Evolutionary conservation across 1,140 invertebrate genomes (phyloP).

Genomic region (Venturia canescens): DNA sequence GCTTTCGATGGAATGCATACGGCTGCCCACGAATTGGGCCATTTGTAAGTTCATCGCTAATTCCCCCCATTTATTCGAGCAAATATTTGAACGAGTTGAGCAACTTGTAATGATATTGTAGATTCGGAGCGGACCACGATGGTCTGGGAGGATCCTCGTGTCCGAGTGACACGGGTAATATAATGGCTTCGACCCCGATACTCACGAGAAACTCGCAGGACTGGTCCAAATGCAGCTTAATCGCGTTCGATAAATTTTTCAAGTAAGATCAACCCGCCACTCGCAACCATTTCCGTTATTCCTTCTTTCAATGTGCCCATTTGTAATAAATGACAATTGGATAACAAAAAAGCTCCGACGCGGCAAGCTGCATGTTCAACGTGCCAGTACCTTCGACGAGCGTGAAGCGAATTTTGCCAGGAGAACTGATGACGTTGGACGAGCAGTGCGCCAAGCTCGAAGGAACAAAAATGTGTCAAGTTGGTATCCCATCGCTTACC

Average conservation of each 20-base stretch:
- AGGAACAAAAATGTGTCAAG: neutral
- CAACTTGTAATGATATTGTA: no score
- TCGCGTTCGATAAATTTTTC: conserved; percentile 15
- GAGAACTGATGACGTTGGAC: conserved; percentile 34
- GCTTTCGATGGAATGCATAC: conserved; percentile 43
- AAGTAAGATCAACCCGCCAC: conserved; percentile 17
- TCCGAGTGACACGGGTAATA: neutral
- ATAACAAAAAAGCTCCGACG: neutral
- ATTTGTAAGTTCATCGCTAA: conserved; percentile 38
- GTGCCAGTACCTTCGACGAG: neutral
- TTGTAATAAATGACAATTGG: neutral
- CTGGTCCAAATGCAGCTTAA: conserved; percentile 36
- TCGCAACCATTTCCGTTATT: no score
- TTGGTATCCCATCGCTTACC: conserved; percentile 10
- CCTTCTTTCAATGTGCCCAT: neutral
- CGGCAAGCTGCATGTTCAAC: conserved; percentile 38
- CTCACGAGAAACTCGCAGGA: conserved; percentile 6
- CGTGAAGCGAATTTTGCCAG: conserved; percentile 35
- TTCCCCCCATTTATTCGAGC: no score
- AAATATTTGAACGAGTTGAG: no score
- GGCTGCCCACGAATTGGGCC: conserved; percentile 46
- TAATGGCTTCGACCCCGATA: conserved; percentile 12
- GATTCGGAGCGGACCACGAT: conserved; percentile 32
- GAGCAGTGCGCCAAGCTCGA: conserved; percentile 42
- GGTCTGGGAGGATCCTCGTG: neutral